A percentile compares a stretch with the other conserved stretches of the same genome.
phyloP scores from a whole-genome alignment of 2,888 invertebrate genomes.

The Tinea pellionella region DNA sequence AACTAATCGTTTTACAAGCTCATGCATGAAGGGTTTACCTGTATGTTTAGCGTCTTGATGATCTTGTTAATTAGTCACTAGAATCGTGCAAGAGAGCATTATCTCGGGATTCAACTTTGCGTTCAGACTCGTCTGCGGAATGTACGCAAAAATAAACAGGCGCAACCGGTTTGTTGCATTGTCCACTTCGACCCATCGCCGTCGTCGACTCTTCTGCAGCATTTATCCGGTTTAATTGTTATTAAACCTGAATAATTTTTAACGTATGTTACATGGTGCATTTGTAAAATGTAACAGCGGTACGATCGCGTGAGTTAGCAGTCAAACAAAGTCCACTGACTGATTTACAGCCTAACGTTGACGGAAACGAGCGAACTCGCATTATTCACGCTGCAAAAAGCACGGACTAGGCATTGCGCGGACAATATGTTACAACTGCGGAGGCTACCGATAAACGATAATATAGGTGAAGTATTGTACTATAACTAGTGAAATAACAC shows the following conservation, averaged over 20 bases:
- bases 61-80: not conserved
- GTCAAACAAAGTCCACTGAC: conserved; percentile 1
- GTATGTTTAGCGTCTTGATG: not conserved
- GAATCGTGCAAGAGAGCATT: not conserved
- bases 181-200: conserved; percentile 27
- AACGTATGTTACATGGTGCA: not conserved
- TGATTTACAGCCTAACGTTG: conserved; percentile 18
- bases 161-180: conserved; percentile 55
- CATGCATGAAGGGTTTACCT: conserved; percentile 12
- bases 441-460: conserved; percentile 37
- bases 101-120: conserved; percentile 18
- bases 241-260: not conserved
- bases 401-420: conserved; percentile 17
- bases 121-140: conserved; percentile 52
- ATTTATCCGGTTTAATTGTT: not conserved
- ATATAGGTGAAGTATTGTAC: conserved; percentile 23
- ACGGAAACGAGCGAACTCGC: conserved; percentile 15
- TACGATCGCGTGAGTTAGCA: not conserved
- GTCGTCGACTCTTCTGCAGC: not conserved
- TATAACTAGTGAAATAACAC: too few species aligned
- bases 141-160: conserved; percentile 68
- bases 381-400: conserved; percentile 24
- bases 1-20: conserved; percentile 25
- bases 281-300: not conserved
- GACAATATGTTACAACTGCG: conserved; percentile 27